Percentiles rank a stretch among this genome's conserved stretches.
Conservation (phyloP, 2,888 invertebrate genomes). For the Epistrophella euchroma region DNA sequence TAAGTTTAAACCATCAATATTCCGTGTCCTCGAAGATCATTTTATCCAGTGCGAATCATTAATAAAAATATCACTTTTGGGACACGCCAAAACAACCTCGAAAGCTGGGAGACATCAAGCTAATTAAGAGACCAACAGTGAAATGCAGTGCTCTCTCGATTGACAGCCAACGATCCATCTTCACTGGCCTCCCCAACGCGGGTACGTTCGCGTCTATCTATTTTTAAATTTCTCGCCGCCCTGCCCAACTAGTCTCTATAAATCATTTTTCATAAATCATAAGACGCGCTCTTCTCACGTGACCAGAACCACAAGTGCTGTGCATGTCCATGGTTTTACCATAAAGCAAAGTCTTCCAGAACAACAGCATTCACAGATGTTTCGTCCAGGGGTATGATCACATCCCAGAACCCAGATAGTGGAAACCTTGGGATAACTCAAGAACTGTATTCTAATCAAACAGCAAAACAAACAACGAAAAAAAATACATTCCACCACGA, state of each 20-base stretch:
- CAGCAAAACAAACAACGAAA: slow-evolving; percentile 13
- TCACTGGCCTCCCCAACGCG: slow-evolving; percentile 40
- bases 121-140: slow-evolving; percentile 73
- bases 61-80: slow-evolving; percentile 51
- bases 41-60: slow-evolving; percentile 45
- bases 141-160: slow-evolving; percentile 41
- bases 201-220: slow-evolving; percentile 35
- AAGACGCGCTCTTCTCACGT: slow-evolving; percentile 56
- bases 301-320: slow-evolving; percentile 66
- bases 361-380: slow-evolving; percentile 35
- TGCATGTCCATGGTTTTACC: slow-evolving; percentile 9
- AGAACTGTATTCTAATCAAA: slow-evolving; percentile 59
- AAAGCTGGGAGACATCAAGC: slow-evolving; percentile 53
- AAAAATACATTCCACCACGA: slow-evolving; percentile 6
- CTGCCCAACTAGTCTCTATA: slow-evolving; percentile 64
- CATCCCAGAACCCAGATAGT: neutral
- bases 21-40: slow-evolving; percentile 65
- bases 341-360: neutral
- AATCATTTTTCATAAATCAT: slow-evolving; percentile 79
- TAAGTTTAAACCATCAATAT: slow-evolving; percentile 59
- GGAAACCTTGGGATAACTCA: slow-evolving; percentile 3
- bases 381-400: neutral
- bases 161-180: slow-evolving; percentile 73
- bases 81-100: slow-evolving; percentile 8
- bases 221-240: slow-evolving; percentile 40